Percentiles rank a stretch among this genome's conserved stretches.
phyloP scores from a whole-genome alignment of 2,888 invertebrate species.

The Cheilosia urbana region DNA sequence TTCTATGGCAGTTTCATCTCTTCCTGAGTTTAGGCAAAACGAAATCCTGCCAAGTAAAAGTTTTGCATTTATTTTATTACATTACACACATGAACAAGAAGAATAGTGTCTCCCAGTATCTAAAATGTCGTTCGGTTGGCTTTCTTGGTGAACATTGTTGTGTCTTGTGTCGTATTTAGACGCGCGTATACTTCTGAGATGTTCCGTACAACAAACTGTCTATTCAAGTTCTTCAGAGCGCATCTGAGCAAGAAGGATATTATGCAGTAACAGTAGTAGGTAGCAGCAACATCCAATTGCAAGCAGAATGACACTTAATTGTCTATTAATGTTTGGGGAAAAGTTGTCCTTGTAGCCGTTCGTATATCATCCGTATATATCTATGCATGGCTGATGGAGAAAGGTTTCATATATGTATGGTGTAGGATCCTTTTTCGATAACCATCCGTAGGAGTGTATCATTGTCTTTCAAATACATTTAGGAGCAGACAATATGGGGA shows the following conservation, averaged over 20 bases:
- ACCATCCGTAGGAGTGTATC: slow-evolving; percentile 40
- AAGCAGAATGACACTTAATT: slow-evolving; percentile 65
- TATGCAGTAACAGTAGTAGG: slow-evolving; percentile 23
- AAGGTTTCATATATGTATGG: slow-evolving; percentile 5
- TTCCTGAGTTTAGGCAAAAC: slow-evolving; percentile 21
- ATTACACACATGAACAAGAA: slow-evolving; percentile 12
- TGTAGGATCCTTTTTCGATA: slow-evolving; percentile 18
- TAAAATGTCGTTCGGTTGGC: background rate
- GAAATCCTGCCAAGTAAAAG: slow-evolving; percentile 56
- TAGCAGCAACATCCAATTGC: slow-evolving; percentile 15
- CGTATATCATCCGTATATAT: background rate
- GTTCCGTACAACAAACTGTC: background rate
- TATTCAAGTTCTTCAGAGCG: slow-evolving; percentile 7
- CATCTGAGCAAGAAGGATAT: background rate
- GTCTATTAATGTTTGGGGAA: slow-evolving; percentile 57
- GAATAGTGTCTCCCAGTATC: slow-evolving; percentile 1
- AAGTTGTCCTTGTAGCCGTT: slow-evolving; percentile 28
- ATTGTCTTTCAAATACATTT: slow-evolving; percentile 56
- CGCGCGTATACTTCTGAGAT: background rate
- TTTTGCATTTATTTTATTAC: slow-evolving; percentile 62
- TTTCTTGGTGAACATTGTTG: slow-evolving; percentile 38
- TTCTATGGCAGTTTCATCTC: background rate
- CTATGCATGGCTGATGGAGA: slow-evolving; percentile 9
- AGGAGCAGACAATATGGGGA: background rate
- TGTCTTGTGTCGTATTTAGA: slow-evolving; percentile 26